Evolutionary conservation across 35 echinoderm and acorn worm genomes (phyloP), one percentile per base, ranked within the genome.

Genomic region (Apostichopus californicus): DNA sequence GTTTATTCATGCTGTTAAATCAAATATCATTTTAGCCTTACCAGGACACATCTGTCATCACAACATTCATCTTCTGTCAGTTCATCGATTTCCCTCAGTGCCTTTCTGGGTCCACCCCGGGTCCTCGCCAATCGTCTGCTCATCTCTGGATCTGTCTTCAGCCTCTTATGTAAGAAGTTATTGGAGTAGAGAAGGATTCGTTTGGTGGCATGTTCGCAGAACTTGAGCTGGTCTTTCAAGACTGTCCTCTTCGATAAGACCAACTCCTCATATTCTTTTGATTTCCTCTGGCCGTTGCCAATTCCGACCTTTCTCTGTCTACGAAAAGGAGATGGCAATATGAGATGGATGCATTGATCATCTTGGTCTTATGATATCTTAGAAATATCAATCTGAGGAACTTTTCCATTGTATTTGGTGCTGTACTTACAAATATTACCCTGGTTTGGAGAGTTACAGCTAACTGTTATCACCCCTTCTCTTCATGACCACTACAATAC

Each of bases 211-310:
- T 92, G 91, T 79, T 99, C 97, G 63, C 97, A 99, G 22, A 99
- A 92, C 23, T 96, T 96, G 0, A 99, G 78, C 17, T 96, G 83
- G 15, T 94, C 92, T 17, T 95, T 94, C 17, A 99, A 92, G 55
- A 93, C 61, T 77, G 94, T 77, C 26, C 97, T 92, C 56, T 96
- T 96, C 9, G 93, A 87, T 24, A 99, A 64, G 20, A 99, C 97
- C 75, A 99, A 94, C 54, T 96, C 95, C 77, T 99, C 97, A 83
- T 94, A 99, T 81, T 99, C 97, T 80, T 95, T 96, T 6, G 97
- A 96, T 85, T 94, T 96, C 68, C 92, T 84, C 61, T 99, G 97
- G 1, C 97, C 97, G 15, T 99, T 99, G 57, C 97, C 97, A 78
- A 99, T 93, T 15, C 97, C 97, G 12, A 99, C 95, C 88, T 96